Evolutionary conservation across 2,888 invertebrate genomes (phyloP).

Genomic region (Gymnosoma rotundatum): DNA sequence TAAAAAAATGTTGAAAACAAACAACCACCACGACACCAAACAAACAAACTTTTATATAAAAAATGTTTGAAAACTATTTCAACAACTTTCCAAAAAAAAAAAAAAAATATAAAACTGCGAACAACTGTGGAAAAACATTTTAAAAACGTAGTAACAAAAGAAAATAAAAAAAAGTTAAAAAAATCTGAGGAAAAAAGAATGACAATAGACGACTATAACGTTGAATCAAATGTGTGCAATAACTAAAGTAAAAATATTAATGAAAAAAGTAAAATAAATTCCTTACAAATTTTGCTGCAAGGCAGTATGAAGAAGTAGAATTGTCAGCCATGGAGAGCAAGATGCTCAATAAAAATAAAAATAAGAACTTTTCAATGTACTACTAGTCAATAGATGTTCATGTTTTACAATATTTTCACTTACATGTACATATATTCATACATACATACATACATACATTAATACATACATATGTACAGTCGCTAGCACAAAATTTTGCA

Average conservation of each 20-base stretch:
- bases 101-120: slow-evolving; percentile 8
- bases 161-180: not conserved
- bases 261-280: slow-evolving; percentile 25
- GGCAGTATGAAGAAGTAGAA: slow-evolving; percentile 9
- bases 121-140: slow-evolving; percentile 1
- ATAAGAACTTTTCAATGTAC: slow-evolving; percentile 46
- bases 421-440: not conserved
- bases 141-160: slow-evolving; percentile 15
- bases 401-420: slow-evolving; percentile 60
- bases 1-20: slow-evolving; percentile 20
- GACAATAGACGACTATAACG: slow-evolving; percentile 44
- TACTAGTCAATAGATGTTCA: slow-evolving; percentile 57
- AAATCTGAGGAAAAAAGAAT: slow-evolving; percentile 3
- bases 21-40: not conserved
- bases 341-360: slow-evolving; percentile 8
- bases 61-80: slow-evolving; percentile 38
- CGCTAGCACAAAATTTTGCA: too few species aligned
- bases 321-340: slow-evolving; percentile 31
- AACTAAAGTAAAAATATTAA: slow-evolving; percentile 30
- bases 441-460: too few species aligned
- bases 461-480: too few species aligned
- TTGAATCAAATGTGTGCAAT: slow-evolving; percentile 3
- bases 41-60: slow-evolving; percentile 5
- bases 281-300: slow-evolving; percentile 42
- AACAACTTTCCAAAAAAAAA: slow-evolving; percentile 38